A percentile compares a stretch with the other conserved stretches of the same genome.
Evolutionary conservation across 2,797 vertebrate genomes (phyloP).

Genomic region (Natrix natrix): DNA sequence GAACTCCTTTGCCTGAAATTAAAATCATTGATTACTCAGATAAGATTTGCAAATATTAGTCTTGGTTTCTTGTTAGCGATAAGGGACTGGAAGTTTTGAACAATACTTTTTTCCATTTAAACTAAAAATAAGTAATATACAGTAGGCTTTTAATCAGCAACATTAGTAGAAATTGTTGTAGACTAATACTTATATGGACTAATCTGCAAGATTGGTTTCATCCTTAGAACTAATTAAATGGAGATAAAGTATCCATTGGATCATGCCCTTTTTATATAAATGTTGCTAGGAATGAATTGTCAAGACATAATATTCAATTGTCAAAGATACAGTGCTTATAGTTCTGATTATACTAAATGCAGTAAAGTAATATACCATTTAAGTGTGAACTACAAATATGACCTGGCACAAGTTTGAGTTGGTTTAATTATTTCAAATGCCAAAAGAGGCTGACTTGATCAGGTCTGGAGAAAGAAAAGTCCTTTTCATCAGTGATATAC

Average conservation of each 20-base stretch:
- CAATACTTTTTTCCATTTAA: neutral
- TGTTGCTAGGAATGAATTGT: slow-evolving; percentile 26
- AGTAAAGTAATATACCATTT: slow-evolving; percentile 25
- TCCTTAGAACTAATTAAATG: slow-evolving; percentile 39
- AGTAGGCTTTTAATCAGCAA: neutral
- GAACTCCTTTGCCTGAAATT: neutral
- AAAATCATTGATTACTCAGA: slow-evolving; percentile 9
- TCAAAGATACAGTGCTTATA: neutral
- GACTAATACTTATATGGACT: neutral
- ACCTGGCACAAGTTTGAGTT: neutral
- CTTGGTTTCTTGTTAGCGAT: neutral
- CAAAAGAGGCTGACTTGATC: slow-evolving; percentile 2
- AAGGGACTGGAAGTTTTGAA: neutral
- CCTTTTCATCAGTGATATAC: slow-evolving; percentile 28
- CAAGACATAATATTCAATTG: neutral
- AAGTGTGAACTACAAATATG: slow-evolving; percentile 5
- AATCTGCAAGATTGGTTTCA: neutral
- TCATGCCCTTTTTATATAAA: slow-evolving; percentile 26
- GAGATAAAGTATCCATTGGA: slow-evolving; percentile 29
- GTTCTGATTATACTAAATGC: slow-evolving; percentile 10
- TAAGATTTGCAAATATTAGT: neutral
- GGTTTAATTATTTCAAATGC: slow-evolving; percentile 22
- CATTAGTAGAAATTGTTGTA: neutral
- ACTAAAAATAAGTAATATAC: neutral
- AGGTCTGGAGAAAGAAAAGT: slow-evolving; percentile 25